Conservation (phyloP, 2,797 vertebrate genomes). For the Eupleurogrammus muticus region DNA sequence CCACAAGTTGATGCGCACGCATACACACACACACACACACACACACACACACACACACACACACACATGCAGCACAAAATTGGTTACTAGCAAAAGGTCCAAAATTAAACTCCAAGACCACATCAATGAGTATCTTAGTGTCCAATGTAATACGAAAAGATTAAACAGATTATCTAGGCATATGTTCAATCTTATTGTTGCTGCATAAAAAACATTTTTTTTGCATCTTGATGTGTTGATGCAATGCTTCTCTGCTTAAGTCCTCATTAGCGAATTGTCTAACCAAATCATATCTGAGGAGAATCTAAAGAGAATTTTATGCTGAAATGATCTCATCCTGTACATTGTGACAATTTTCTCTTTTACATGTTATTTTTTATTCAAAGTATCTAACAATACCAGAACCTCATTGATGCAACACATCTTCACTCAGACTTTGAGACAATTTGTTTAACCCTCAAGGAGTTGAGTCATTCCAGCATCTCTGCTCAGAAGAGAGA, state of each 20-base stretch:
- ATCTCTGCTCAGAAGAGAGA: conserved; percentile 44
- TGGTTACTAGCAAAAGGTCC: not conserved
- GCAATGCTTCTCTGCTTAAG: conserved; percentile 27
- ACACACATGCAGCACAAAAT: conserved; percentile 1
- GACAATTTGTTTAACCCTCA: conserved; percentile 47
- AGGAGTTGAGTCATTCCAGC: conserved; percentile 66
- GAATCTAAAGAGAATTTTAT: not conserved
- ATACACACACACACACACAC: conserved; percentile 16
- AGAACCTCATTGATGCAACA: conserved; percentile 25
- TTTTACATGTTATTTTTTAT: conserved; percentile 4
- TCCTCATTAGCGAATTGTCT: conserved; percentile 25
- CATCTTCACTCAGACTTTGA: conserved; percentile 37
- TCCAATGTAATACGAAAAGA: conserved; percentile 3
- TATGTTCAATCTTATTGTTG: conserved; percentile 2
- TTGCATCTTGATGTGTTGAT: conserved; percentile 25
- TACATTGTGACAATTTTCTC: not conserved
- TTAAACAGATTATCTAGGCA: conserved; percentile 9
- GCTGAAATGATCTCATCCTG: conserved; percentile 1
- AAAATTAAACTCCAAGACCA: conserved; percentile 8
- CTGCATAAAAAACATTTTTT: conserved; percentile 31
- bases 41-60: conserved; percentile 22
- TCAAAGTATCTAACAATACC: not conserved
- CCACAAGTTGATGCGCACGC: conserved; percentile 53
- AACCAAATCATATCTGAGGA: too few relatives aligned
- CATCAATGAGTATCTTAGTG: not conserved